A percentile compares a stretch with the other conserved stretches of the same genome.
phyloP scores from a whole-genome alignment of 2,888 invertebrate genomes.

The Folsomia candida region DNA sequence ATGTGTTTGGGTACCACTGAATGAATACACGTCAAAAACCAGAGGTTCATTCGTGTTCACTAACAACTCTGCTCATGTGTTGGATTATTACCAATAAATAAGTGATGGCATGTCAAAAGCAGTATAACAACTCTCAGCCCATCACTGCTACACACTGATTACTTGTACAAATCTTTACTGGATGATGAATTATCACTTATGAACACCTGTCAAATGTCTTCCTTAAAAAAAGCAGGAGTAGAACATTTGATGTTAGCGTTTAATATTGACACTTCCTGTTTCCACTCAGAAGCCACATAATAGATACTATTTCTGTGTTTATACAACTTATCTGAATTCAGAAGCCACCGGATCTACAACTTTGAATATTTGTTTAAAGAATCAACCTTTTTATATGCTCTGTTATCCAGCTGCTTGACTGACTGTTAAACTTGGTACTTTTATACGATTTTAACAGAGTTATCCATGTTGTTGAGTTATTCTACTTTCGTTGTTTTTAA shows the following conservation, averaged over 20 bases:
- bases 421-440: too few species aligned
- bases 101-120: not conserved
- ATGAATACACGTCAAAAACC: not conserved
- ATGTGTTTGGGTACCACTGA: conserved; percentile 21
- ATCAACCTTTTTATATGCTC: not conserved
- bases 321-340: not conserved
- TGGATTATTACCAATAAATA: not conserved
- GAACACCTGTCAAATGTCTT: not conserved
- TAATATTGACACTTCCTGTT: not conserved
- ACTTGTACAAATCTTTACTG: conserved; percentile 13
- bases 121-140: not conserved
- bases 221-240: too few species aligned
- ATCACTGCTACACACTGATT: conserved; percentile 4
- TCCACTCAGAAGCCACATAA: not conserved
- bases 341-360: not conserved
- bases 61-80: not conserved
- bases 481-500: too few species aligned
- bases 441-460: too few species aligned
- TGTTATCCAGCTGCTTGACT: not conserved
- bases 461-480: too few species aligned
- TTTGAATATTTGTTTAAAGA: not conserved
- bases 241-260: not conserved
- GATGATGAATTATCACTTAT: not conserved
- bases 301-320: not conserved
- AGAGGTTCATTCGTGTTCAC: not conserved